Percentiles rank a stretch among this genome's conserved stretches.
Conservation (phyloP, 2,797 vertebrate genomes). For the Pristis pectinata region DNA sequence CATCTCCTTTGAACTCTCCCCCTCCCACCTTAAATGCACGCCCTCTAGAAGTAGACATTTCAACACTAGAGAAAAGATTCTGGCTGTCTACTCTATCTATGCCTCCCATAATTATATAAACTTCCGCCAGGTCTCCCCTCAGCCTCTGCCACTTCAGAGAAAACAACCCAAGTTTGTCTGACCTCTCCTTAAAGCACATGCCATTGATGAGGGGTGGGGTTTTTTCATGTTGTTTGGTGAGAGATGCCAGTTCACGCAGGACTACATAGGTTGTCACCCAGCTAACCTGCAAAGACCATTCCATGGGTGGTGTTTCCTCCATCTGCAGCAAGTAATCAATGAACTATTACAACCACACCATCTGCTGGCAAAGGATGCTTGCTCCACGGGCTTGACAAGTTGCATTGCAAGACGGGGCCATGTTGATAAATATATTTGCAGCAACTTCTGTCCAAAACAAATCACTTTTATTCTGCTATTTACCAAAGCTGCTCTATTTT, state of each 20-base stretch:
- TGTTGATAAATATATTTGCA: not conserved
- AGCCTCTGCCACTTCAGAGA: too few species aligned
- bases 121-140: too few species aligned
- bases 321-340: not conserved
- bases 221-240: not conserved
- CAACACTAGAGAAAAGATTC: too few species aligned
- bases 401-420: not conserved
- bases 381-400: not conserved
- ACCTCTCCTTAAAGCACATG: too few species aligned
- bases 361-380: not conserved
- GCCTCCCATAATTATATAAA: too few species aligned
- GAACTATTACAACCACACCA: not conserved
- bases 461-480: not conserved
- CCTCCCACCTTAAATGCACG: too few species aligned
- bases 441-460: not conserved
- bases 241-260: not conserved
- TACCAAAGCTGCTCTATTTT: too few species aligned
- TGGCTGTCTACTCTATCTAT: too few species aligned
- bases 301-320: not conserved
- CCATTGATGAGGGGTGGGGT: too few species aligned
- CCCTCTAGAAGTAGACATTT: too few species aligned
- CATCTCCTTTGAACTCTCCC: too few species aligned
- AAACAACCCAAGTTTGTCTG: too few species aligned
- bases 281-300: not conserved
- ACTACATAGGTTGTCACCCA: not conserved